These are phyloP conservation scores for Scaptomyza hsui DNA, from an alignment of 1,140 invertebrate genomes.

Conservation along the genomic window DNA sequence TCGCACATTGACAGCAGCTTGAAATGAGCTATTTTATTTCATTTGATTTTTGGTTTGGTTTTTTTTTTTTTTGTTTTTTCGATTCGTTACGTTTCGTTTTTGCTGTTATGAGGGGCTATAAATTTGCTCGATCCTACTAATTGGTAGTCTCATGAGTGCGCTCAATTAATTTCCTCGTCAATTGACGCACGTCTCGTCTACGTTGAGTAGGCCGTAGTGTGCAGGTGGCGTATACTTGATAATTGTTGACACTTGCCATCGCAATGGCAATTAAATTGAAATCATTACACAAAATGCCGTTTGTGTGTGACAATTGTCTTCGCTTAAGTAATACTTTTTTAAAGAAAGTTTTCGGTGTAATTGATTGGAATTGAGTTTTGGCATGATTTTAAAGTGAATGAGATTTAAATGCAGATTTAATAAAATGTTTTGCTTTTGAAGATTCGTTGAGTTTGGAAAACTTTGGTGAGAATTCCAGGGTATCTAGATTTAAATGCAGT, in stretches of 20 bases:
- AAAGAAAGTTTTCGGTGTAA: too few species aligned
- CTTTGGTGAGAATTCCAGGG: too few species aligned
- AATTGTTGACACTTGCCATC: constrained; percentile 75
- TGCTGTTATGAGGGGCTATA: constrained; percentile 37
- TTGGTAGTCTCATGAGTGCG: constrained; percentile 76
- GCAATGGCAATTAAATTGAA: constrained; percentile 45
- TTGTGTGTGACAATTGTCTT: too few species aligned
- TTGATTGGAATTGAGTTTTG: too few species aligned
- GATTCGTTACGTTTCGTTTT: constrained; percentile 16
- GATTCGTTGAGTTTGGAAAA: too few species aligned
- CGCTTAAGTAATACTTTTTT: too few species aligned
- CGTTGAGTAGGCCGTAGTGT: constrained; percentile 8
- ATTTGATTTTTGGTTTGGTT: constrained; percentile 12
- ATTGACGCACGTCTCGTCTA: constrained; percentile 67
- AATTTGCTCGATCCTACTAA: constrained; percentile 67
- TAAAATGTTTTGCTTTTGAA: too few species aligned
- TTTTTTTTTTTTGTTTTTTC: constrained; percentile 12
- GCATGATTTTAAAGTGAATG: too few species aligned
- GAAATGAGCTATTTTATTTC: constrained; percentile 36
- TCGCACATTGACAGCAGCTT: constrained; percentile 31
- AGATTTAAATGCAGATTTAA: too few species aligned
- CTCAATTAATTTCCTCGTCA: constrained; percentile 75
- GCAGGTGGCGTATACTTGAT: constrained; percentile 80
- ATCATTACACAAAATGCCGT: constrained; percentile 31
- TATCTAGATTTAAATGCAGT: too few species aligned